Evolutionary conservation across 2,797 vertebrate genomes (phyloP), one percentile per base, ranked within the genome.

Genomic region (Aldrovandia affinis): DNA sequence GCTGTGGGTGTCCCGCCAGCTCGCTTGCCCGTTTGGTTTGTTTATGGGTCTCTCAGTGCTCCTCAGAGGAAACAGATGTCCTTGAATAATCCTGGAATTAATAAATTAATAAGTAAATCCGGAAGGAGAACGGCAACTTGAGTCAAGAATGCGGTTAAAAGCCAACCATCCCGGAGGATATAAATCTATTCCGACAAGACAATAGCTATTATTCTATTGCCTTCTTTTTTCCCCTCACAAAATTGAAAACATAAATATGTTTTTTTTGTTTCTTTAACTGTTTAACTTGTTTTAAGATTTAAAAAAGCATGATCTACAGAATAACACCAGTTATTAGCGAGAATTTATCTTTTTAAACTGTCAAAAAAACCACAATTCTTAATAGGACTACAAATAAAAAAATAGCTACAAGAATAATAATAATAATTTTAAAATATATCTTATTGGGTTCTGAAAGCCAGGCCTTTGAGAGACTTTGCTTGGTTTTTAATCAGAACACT

Each of bases 61-160:
- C 33, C 33, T 42, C 68, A 22, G 68, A 73, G 36, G 36, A 73
- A 73, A 73, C 68, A 73, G 36, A 73, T 73, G 68, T 42, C 63
- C 12, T 33, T 65, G 63, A 10, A 65, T 65, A n/a, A 65, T 65
- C 28, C n/a, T n/a, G n/a, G n/a, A n/a, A n/a, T n/a, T n/a, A 73
- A 73, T 42, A 73, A 8, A 73, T 73, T 52, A 52, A n/a, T 42
- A 28, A 22, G 30, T 65, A 65, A 28, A 33, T 4, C 28, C 14
- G 12, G 30, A 61, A 63, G 59, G 59, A 63, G 7, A 65, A 33
- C 28, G 12, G 1, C 8, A 65, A 33, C 28, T 42, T 39, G 36
- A 18, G 7, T 42, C 15, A 73, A 73, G 36, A 73, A 20, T 22
- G 22, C 25, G 33, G 68, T 73, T 42, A 73, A 73, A 73, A 22